Percentiles rank a stretch among this genome's conserved stretches.
Conservation (phyloP, 2,797 vertebrate species). For the Carapus acus region DNA sequence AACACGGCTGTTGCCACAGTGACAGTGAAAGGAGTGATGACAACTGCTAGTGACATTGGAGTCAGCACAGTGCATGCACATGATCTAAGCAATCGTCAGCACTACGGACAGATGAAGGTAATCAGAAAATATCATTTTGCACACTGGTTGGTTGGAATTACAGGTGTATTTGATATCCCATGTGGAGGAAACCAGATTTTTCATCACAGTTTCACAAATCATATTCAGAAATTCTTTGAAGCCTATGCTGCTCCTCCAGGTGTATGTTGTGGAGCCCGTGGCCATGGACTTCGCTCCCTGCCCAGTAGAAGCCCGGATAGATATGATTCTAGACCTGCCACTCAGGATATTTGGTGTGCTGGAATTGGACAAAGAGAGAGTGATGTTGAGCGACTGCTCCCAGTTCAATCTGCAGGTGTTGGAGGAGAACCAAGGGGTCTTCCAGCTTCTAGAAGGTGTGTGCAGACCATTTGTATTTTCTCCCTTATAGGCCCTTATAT, state of each 20-base stretch:
- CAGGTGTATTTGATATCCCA: background rate
- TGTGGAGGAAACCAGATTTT: background rate
- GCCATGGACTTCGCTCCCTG: slow-evolving; percentile 87
- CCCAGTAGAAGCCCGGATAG: slow-evolving; percentile 81
- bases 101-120: slow-evolving; percentile 92
- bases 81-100: slow-evolving; percentile 83
- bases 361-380: slow-evolving; percentile 65
- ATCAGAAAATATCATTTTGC: background rate
- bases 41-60: slow-evolving; percentile 83
- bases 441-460: slow-evolving; percentile 79
- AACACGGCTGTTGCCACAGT: slow-evolving; percentile 83
- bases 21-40: slow-evolving; percentile 89
- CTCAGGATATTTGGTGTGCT: slow-evolving; percentile 80
- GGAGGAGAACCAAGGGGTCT: slow-evolving; percentile 81
- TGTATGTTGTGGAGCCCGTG: slow-evolving; percentile 86
- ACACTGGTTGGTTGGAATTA: no score
- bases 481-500: slow-evolving; percentile 23
- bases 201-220: no score
- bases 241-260: no score
- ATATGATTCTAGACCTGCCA: slow-evolving; percentile 81
- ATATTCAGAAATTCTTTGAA: background rate
- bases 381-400: slow-evolving; percentile 89
- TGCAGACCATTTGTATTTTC: slow-evolving; percentile 9
- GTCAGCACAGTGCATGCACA: slow-evolving; percentile 81
- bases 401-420: slow-evolving; percentile 84